Base-by-base conservation (phyloP, 1,140 invertebrate genomes). In the Theocolax elegans region DNA sequence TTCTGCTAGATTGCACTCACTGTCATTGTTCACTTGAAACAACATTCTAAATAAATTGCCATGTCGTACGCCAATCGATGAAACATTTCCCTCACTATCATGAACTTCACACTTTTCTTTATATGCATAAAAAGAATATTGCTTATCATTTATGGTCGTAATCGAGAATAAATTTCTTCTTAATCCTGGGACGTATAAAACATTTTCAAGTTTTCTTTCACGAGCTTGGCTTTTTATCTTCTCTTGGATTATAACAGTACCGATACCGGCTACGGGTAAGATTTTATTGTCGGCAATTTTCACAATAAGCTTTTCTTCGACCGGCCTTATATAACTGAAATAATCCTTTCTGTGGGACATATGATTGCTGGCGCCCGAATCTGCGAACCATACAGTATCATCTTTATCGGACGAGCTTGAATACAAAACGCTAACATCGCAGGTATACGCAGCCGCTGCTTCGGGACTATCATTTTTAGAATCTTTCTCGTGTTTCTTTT, bases 141-240 rank as follows among this genome's bases (percentile, higher is more conserved):
- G 15, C 27, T 42, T 62, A 25, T 69, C 31, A 8, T 23, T 58
- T 21, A 68, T 56, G 17, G 58, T 42, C 38, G 46, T 40, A 17
- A 68, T 49, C 23, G 71, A 72, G 13, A 72, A 49, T 35, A 67
- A 58, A 56, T 72, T 72, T 56, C 64, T 29, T 35, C 51, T 56
- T n/a, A 72, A 51, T 35, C 56, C 49, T 1, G 64, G 59, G 3
- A 67, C 53, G n/a, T 42, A 67, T 15, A 67, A 38, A 8, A 72
- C 70, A 29, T 72, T 54, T 31, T 29, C 31, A 17, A 72, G 23
- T 53, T 67, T 49, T 54, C 70, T 59, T 44, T 62, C 27, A 54
- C 25, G 9, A n/a, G 38, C 23, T 48, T 53, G 21, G 8, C 46
- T 46, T 23, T 62, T 60, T 1, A 66, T 46, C 23, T 53, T 25